Evolutionary conservation across 2,113 vertebrate species (phyloP), one percentile per base, ranked within the genome.

Genomic region (Notarius lentiginosus): DNA sequence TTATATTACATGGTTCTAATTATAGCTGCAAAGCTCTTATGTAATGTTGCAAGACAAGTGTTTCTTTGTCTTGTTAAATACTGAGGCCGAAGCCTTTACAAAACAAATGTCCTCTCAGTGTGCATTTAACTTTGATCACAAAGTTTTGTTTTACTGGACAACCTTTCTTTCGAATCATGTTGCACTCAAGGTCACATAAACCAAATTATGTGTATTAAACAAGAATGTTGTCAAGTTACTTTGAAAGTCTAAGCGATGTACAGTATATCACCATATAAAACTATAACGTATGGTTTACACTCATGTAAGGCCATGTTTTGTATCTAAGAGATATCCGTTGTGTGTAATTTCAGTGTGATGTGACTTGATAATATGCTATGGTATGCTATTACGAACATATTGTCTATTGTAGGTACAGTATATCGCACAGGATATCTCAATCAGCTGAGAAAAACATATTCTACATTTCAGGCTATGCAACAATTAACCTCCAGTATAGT

Each of bases 391-490:
- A 85, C 66, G 34, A 53, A 83, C 55, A 41, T 79, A 58, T 34
- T 63, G 79, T 87, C 82, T 77, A 60, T 79, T 79, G 82, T 84
- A 79, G 73, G 79, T 90, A 66, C 72, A 82, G 79, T 90, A 66
- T 79, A 82, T 77, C 61, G 83, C 83, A 89, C 68, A 30, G 18
- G 27, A 79, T 88, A 84, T 87, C 66, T 73, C 5, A 85, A 76
- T 83, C 75, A 49, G 66, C 30, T 77, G 49, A 82, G 34, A 61
- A 83, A 76, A 83, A 30, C 66, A 87, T 30, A 72, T 27, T 58
- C 72, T 66, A 86, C 81, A 90, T 88, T 88, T 86, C 81, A 86
- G 88, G 86, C 90, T 90, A 90, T 90, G 90, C 90, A 90, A 90
- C 86, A 79, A 82, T 88, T 77, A 90, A 82, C 86, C 88, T 90